Percentiles rank a stretch among this genome's conserved stretches.
Conservation (phyloP, 2,797 vertebrate genomes). For the Xiphophorus birchmanni region DNA sequence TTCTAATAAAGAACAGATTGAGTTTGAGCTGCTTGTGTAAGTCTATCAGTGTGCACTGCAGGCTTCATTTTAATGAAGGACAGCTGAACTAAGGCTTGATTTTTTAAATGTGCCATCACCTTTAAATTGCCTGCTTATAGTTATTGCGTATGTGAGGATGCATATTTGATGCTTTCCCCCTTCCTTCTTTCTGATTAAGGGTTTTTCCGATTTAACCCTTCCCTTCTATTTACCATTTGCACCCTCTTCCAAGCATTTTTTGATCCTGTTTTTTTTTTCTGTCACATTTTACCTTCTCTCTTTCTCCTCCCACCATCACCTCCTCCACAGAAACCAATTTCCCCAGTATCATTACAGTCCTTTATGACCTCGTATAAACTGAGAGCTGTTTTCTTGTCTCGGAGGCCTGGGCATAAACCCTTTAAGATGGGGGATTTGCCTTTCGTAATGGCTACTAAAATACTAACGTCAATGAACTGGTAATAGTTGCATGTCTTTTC, state of each 20-base stretch:
- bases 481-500: constrained; percentile 66
- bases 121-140: constrained; percentile 41
- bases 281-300: constrained; percentile 9
- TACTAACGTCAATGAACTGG: constrained; percentile 71
- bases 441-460: constrained; percentile 77
- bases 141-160: not conserved
- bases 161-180: constrained; percentile 21
- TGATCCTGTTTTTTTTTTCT: constrained; percentile 11
- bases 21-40: constrained; percentile 48
- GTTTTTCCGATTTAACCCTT: constrained; percentile 1
- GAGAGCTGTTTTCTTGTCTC: constrained; percentile 77
- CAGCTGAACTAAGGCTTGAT: constrained; percentile 70
- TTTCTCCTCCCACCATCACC: constrained; percentile 40
- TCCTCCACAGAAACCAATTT: constrained; percentile 75
- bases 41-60: constrained; percentile 56
- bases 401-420: constrained; percentile 72
- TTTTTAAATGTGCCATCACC: constrained; percentile 69
- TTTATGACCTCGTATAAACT: constrained; percentile 81
- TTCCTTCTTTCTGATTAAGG: not conserved
- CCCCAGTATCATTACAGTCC: constrained; percentile 77
- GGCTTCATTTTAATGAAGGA: constrained; percentile 71
- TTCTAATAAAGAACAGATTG: constrained; percentile 78
- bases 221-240: not conserved
- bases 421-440: constrained; percentile 71
- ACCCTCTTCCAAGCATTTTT: constrained; percentile 18